These are phyloP conservation scores for Nothura maculosa DNA, from an alignment of 2,797 vertebrate species.

Conservation along the genomic window DNA sequence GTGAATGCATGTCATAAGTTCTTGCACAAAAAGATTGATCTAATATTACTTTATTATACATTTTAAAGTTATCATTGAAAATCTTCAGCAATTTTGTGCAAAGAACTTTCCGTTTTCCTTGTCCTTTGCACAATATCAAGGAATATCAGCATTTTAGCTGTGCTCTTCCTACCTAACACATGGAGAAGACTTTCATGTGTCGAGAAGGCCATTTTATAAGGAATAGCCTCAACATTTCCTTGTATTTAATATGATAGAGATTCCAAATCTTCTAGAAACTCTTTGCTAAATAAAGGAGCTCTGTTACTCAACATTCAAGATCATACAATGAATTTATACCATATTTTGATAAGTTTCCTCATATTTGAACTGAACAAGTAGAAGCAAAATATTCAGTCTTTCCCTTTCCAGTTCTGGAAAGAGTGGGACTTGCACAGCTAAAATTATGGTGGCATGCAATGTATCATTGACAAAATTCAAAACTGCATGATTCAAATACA, in stretches of 20 bases:
- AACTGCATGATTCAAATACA: neutral
- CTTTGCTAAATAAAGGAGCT: neutral
- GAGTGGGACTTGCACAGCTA: neutral
- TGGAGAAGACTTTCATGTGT: neutral
- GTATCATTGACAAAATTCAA: neutral
- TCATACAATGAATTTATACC: neutral
- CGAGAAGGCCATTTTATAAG: neutral
- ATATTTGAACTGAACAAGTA: neutral
- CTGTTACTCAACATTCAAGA: neutral
- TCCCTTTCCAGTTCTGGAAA: neutral
- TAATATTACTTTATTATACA: neutral
- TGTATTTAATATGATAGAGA: neutral
- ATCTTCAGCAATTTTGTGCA: constrained; percentile 4
- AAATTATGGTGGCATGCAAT: neutral
- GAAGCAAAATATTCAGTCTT: neutral
- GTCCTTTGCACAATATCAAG: constrained; percentile 34
- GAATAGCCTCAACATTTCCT: neutral
- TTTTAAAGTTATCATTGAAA: constrained; percentile 10
- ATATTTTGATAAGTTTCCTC: neutral
- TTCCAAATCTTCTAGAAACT: neutral
- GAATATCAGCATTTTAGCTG: neutral
- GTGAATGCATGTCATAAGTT: neutral
- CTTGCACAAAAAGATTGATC: neutral
- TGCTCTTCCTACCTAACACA: neutral
- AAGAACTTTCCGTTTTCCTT: constrained; percentile 12